Percentiles rank a stretch among this genome's conserved stretches.
These are phyloP conservation scores for Unio pictorum DNA, from an alignment of 2,888 invertebrate species.

Conservation along the genomic window DNA sequence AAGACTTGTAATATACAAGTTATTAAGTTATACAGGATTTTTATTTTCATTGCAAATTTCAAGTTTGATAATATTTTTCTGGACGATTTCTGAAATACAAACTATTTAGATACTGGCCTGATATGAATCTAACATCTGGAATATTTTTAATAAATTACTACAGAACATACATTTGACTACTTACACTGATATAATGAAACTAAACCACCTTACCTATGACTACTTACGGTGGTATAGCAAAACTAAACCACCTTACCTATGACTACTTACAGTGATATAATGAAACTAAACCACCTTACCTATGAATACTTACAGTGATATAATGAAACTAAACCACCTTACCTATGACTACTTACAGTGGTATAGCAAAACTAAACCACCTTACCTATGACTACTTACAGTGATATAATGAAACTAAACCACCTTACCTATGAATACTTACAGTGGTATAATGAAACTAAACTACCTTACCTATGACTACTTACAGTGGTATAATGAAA, in stretches of 20 bases:
- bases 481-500: not conserved
- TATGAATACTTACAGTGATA: slow-evolving; percentile 1
- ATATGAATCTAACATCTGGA: too few species aligned
- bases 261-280: not conserved
- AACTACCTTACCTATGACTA: slow-evolving; percentile 37
- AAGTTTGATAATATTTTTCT: too few species aligned
- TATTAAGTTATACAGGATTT: too few species aligned
- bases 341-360: slow-evolving; percentile 31
- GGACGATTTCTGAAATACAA: too few species aligned
- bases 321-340: slow-evolving; percentile 3
- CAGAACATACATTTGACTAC: too few species aligned
- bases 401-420: not conserved
- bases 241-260: slow-evolving; percentile 38
- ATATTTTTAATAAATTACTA: too few species aligned
- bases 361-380: not conserved
- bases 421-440: slow-evolving; percentile 36
- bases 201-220: slow-evolving; percentile 38
- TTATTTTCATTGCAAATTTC: too few species aligned
- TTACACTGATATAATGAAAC: not conserved
- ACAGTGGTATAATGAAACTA: not conserved
- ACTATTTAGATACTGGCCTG: too few species aligned
- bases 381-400: slow-evolving; percentile 37
- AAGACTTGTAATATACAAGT: too few species aligned
- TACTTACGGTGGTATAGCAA: too few species aligned
- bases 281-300: slow-evolving; percentile 34